A percentile compares a stretch with the other conserved stretches of the same genome.
These are phyloP conservation scores for Proisotoma minuta DNA, from an alignment of 2,888 invertebrate genomes.

Conservation along the genomic window DNA sequence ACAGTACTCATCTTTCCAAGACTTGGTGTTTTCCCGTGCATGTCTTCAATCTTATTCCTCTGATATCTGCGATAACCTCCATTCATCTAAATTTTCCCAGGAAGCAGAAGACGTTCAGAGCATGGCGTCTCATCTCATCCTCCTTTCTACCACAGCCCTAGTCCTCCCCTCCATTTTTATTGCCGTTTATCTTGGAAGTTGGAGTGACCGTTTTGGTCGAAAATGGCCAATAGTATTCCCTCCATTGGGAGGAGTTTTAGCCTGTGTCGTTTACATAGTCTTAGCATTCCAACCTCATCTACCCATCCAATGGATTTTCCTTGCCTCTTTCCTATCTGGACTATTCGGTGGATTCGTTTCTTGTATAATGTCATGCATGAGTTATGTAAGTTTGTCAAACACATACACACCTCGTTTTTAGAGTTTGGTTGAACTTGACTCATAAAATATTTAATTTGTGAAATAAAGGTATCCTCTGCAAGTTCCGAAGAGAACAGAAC, in stretches of 20 bases:
- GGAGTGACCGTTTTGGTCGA: slow-evolving; percentile 52
- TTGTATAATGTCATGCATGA: slow-evolving; percentile 51
- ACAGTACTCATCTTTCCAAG: slow-evolving; percentile 51
- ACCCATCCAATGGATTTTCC: slow-evolving; percentile 49
- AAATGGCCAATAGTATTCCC: slow-evolving; percentile 53
- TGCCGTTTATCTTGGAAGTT: slow-evolving; percentile 48
- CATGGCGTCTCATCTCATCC: slow-evolving; percentile 49
- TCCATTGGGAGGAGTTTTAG: slow-evolving; percentile 50
- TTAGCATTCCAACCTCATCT: slow-evolving; percentile 49
- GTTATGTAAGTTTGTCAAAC: no score
- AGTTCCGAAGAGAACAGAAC: slow-evolving; percentile 50
- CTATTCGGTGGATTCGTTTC: slow-evolving; percentile 52
- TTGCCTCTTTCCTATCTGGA: slow-evolving; percentile 52
- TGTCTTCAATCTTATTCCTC: slow-evolving; percentile 48
- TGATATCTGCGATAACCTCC: slow-evolving; percentile 43
- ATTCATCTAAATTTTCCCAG: slow-evolving; percentile 35
- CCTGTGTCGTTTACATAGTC: slow-evolving; percentile 49
- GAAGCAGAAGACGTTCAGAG: slow-evolving; percentile 48
- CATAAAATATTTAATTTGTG: no score
- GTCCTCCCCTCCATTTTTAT: slow-evolving; percentile 49
- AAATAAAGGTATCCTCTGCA: slow-evolving; percentile 50
- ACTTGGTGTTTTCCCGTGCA: slow-evolving; percentile 51
- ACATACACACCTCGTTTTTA: no score
- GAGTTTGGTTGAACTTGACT: no score
- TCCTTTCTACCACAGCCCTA: slow-evolving; percentile 48